These are phyloP conservation scores for Proctacanthus coquilletti DNA, from an alignment of 1,140 invertebrate genomes.

Conservation along the genomic window DNA sequence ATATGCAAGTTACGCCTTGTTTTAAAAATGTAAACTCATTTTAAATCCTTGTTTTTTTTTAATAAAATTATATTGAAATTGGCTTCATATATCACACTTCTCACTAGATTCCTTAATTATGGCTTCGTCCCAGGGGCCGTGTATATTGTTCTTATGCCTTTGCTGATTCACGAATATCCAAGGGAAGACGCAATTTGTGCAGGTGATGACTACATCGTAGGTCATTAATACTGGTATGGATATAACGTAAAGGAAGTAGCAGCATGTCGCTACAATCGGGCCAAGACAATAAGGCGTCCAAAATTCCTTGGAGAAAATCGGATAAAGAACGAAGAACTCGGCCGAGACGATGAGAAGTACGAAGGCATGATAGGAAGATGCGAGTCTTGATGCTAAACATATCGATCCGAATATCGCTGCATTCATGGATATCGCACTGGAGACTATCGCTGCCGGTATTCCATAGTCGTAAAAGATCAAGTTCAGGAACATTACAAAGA, in stretches of 20 bases:
- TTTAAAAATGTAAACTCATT: not conserved
- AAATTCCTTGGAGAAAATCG: conserved; percentile 52
- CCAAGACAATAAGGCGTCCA: conserved; percentile 24
- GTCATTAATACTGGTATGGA: conserved; percentile 40
- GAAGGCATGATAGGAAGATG: conserved; percentile 73
- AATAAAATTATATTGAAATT: no score
- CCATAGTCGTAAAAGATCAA: conserved; percentile 87
- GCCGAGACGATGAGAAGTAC: conserved; percentile 73
- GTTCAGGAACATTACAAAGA: conserved; percentile 75
- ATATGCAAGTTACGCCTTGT: not conserved
- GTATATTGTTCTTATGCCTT: conserved; percentile 80
- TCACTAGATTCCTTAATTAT: conserved; percentile 39
- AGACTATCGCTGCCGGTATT: conserved; percentile 59
- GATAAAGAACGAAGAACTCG: conserved; percentile 76
- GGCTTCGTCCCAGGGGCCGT: conserved; percentile 93
- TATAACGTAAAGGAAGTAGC: conserved; percentile 34
- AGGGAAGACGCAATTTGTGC: conserved; percentile 63
- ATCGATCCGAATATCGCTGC: conserved; percentile 85
- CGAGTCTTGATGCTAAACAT: conserved; percentile 80
- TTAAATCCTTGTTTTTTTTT: conserved; percentile 1
- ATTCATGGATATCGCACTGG: conserved; percentile 72
- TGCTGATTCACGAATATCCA: conserved; percentile 65
- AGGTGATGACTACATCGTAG: conserved; percentile 42
- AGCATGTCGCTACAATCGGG: conserved; percentile 18
- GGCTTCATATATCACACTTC: conserved; percentile 23